Percentiles rank a stretch among this genome's conserved stretches.
Evolutionary conservation across 2,797 vertebrate genomes (phyloP).

Genomic region (Lagocephalus sceleratus): DNA sequence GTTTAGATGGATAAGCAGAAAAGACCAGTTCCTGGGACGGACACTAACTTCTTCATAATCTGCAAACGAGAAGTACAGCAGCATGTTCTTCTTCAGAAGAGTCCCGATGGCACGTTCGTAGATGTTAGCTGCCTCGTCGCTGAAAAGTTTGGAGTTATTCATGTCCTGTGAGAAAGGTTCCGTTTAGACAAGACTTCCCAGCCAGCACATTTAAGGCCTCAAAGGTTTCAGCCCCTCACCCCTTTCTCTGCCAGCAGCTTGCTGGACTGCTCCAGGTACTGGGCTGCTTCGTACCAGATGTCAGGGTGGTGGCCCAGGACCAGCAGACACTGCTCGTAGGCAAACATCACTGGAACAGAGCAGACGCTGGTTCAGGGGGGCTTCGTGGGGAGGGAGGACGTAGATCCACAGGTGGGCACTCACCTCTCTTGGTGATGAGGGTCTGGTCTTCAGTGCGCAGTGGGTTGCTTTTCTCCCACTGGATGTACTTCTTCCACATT

Average conservation of each 20-base stretch:
- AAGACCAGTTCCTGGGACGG: neutral
- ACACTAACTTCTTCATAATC: conserved; percentile 95
- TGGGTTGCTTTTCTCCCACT: conserved; percentile 99
- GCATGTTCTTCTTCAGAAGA: conserved; percentile 98
- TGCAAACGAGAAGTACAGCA: conserved; percentile 97
- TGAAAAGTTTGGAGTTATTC: conserved; percentile 99
- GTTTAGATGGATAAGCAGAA: neutral
- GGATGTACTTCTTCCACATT: conserved; percentile 99
- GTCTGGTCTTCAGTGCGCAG: conserved; percentile 97
- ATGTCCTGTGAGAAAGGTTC: conserved; percentile 82
- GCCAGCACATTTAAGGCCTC: neutral
- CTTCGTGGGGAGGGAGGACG: neutral
- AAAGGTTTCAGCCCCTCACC: conserved; percentile 70
- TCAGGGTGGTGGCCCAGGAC: conserved; percentile 98
- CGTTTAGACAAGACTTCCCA: neutral
- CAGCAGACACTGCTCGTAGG: conserved; percentile 97
- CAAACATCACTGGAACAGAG: conserved; percentile 91
- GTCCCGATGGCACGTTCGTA: conserved; percentile 98
- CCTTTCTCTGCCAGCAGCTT: conserved; percentile 97
- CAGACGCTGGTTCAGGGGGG: conserved; percentile 1
- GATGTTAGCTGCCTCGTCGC: conserved; percentile 98
- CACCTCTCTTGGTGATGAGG: conserved; percentile 98
- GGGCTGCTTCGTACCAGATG: conserved; percentile 98
- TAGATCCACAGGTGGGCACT: neutral
- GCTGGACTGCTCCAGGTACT: conserved; percentile 98